Evolutionary conservation across 2,113 vertebrate genomes (phyloP).

Genomic region (Xenus cinereus): DNA sequence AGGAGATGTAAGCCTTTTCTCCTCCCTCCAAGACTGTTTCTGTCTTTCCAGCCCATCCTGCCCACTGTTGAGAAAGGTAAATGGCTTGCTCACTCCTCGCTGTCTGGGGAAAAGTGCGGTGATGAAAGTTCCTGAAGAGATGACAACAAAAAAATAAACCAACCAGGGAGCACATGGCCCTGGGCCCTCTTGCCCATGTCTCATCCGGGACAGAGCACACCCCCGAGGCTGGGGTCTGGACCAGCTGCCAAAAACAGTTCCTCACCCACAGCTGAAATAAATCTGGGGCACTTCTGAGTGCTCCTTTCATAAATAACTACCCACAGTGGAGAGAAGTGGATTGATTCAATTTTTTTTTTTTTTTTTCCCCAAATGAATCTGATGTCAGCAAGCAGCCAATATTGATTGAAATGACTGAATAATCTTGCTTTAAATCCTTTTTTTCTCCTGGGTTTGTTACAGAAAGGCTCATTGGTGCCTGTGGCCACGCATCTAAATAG

Average conservation of each 20-base stretch:
- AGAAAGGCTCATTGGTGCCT: not conserved
- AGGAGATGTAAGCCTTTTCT: not conserved
- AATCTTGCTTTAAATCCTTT: not conserved
- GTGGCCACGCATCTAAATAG: not conserved
- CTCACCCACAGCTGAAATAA: not conserved
- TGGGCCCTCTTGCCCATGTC: not conserved
- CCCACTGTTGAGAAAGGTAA: not conserved
- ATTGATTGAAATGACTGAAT: not conserved
- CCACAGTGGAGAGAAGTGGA: not conserved
- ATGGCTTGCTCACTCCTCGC: not conserved
- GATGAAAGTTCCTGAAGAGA: not conserved
- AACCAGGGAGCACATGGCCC: fast-evolving
- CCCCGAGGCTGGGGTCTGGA: fast-evolving
- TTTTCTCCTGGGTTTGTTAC: not conserved
- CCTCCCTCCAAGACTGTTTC: not conserved
- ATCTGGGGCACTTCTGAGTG: not conserved
- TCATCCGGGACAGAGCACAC: not conserved
- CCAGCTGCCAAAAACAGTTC: not conserved
- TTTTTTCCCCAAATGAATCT: not conserved
- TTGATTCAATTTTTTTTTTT: not conserved
- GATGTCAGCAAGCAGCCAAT: not conserved
- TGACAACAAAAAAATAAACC: not conserved
- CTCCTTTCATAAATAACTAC: not conserved
- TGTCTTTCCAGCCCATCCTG: not conserved
- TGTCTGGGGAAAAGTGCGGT: fast-evolving